Evolutionary conservation across 2,113 vertebrate genomes (phyloP).

Genomic region (Salvelinus sp.): DNA sequence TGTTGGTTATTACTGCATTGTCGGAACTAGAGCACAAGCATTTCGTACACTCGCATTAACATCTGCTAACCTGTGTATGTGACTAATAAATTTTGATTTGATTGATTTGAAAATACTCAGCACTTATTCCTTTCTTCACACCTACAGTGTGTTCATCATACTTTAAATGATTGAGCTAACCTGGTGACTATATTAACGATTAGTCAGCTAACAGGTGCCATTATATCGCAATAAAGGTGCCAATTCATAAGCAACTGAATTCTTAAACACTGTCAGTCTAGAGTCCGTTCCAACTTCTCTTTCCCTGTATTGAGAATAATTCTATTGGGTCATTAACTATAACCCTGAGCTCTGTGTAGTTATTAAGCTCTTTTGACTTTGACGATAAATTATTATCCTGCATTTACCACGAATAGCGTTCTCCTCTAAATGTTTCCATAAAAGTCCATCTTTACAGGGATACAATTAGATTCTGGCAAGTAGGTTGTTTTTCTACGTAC

Average conservation of each 20-base stretch:
- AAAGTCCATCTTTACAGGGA: slow-evolving; percentile 53
- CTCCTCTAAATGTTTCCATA: slow-evolving; percentile 44
- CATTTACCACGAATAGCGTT: slow-evolving; percentile 43
- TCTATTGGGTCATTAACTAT: slow-evolving; percentile 41
- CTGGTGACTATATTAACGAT: neutral
- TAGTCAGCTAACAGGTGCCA: too few species aligned
- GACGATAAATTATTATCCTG: slow-evolving; percentile 64
- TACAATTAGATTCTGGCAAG: too few species aligned
- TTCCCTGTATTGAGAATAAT: neutral
- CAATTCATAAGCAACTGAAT: neutral
- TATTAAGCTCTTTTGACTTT: slow-evolving; percentile 42
- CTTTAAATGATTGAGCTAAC: too few species aligned
- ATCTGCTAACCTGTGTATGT: too few species aligned
- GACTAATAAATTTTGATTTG: too few species aligned
- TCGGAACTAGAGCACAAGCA: too few species aligned
- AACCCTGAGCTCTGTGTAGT: slow-evolving; percentile 33
- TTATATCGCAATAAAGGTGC: neutral
- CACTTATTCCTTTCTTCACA: too few species aligned
- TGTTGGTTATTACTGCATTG: too few species aligned
- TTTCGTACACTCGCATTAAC: too few species aligned
- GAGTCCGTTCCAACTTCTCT: neutral
- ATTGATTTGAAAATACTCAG: too few species aligned
- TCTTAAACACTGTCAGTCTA: neutral
- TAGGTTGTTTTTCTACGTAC: too few species aligned
- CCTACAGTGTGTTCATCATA: too few species aligned